phyloP scores from a whole-genome alignment of 2,888 invertebrate species.

The Hirtodrosophila alboralis region DNA sequence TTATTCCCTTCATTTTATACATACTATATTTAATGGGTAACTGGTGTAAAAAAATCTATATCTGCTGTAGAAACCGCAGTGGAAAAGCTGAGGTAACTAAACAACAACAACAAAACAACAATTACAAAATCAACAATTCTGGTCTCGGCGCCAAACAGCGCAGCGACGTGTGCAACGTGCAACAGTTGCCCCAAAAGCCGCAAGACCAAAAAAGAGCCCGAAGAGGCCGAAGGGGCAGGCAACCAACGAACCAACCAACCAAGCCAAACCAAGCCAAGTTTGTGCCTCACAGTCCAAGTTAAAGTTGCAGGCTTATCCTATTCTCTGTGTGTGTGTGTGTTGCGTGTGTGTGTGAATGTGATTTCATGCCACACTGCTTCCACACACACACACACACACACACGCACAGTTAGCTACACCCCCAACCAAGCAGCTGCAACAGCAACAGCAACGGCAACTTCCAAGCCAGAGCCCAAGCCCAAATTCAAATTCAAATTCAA shows the following conservation, averaged over 20 bases:
- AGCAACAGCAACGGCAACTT: slow-evolving; percentile 28
- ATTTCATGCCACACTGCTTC: slow-evolving; percentile 47
- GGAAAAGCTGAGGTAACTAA: slow-evolving; percentile 17
- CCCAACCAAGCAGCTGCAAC: slow-evolving; percentile 11
- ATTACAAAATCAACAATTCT: slow-evolving; percentile 75
- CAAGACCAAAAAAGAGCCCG: too few relatives aligned
- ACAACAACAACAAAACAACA: slow-evolving; percentile 55
- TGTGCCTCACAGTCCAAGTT: slow-evolving; percentile 9
- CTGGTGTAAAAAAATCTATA: neutral
- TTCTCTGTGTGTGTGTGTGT: slow-evolving; percentile 5
- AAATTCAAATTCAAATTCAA: too few relatives aligned
- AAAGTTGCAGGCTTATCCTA: slow-evolving; percentile 19
- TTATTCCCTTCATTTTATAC: too few relatives aligned
- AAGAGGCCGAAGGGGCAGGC: too few relatives aligned
- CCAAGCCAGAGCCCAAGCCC: slow-evolving; percentile 19
- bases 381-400: slow-evolving; percentile 30
- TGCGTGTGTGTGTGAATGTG: slow-evolving; percentile 16
- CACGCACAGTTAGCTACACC: slow-evolving; percentile 17
- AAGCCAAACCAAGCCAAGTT: too few relatives aligned
- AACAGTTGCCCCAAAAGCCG: slow-evolving; percentile 48
- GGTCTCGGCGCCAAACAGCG: too few relatives aligned
- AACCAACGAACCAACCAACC: too few relatives aligned
- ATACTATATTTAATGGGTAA: too few relatives aligned
- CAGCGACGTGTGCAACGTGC: slow-evolving; percentile 39
- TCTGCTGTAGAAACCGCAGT: neutral